These are phyloP conservation scores for Cosmia trapezina DNA, from an alignment of 2,888 invertebrate genomes.

Conservation along the genomic window DNA sequence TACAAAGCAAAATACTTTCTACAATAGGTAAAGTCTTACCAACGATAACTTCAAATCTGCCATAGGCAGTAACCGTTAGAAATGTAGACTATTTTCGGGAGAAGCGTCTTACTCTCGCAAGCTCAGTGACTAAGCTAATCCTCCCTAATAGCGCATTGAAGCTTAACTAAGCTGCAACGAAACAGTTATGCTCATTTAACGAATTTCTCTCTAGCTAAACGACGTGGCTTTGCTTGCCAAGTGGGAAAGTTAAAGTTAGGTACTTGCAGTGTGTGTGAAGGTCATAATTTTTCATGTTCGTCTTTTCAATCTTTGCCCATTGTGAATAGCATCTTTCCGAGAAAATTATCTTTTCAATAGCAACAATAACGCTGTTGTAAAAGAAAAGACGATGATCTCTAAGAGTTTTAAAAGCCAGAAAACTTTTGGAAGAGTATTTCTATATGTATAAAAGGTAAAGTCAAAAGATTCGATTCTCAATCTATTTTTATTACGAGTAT, in stretches of 20 bases:
- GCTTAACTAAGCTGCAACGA: constrained; percentile 15
- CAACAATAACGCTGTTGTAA: neutral
- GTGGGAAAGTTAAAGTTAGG: neutral
- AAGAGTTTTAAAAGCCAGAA: neutral
- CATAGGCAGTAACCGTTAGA: neutral
- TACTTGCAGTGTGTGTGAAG: neutral
- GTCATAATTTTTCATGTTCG: neutral
- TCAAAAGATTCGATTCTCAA: neutral
- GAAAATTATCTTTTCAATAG: neutral
- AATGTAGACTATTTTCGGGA: constrained; percentile 8
- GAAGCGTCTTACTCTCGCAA: neutral
- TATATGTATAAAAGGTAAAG: neutral
- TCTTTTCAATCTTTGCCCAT: constrained; percentile 14
- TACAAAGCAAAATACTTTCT: neutral
- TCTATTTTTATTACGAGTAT: constrained; percentile 10
- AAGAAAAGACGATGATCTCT: neutral
- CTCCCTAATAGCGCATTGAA: constrained; percentile 21
- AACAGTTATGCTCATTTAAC: constrained; percentile 29
- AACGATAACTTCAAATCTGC: constrained; percentile 1
- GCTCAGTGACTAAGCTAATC: constrained; percentile 22
- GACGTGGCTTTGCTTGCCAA: constrained; percentile 10
- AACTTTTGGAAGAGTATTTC: neutral
- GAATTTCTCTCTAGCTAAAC: constrained; percentile 8
- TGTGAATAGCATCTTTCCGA: neutral
- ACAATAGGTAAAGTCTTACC: neutral